Percentiles rank a stretch among this genome's conserved stretches.
These are phyloP conservation scores for Gorsachius goisagi DNA, from an alignment of 2,113 vertebrate species.

Conservation along the genomic window DNA sequence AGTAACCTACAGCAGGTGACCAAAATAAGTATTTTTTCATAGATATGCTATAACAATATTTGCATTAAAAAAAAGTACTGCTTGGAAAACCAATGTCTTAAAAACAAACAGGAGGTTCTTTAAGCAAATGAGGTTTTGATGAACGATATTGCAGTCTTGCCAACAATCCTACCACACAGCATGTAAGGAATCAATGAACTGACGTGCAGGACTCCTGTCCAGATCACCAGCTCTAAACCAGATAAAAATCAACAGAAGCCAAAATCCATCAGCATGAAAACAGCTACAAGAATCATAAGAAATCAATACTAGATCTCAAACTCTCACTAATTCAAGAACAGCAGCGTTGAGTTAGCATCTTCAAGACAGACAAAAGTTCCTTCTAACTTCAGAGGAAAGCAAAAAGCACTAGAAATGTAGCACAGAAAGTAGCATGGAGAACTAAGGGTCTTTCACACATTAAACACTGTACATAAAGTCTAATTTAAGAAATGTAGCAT, in stretches of 20 bases:
- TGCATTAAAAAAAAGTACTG: not conserved
- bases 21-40: not conserved
- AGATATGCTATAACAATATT: not conserved
- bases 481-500: not conserved
- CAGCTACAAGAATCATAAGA: not conserved
- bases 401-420: not conserved
- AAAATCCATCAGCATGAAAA: not conserved
- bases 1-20: not conserved
- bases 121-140: not conserved
- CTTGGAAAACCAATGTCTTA: not conserved
- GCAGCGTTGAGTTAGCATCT: not conserved
- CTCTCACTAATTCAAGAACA: not conserved
- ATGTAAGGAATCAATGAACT: not conserved
- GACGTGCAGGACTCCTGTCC: not conserved
- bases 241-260: not conserved
- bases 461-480: not conserved
- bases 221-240: not conserved
- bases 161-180: not conserved
- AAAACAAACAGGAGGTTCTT: not conserved
- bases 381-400: not conserved
- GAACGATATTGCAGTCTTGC: not conserved
- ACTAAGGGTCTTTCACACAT: not conserved
- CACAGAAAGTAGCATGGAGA: not conserved
- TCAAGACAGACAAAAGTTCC: not conserved
- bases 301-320: not conserved